Evolutionary conservation across 92 coral and sea anemone genomes (phyloP), one percentile per base, ranked within the genome.

Genomic region (Hydrozoanthus gracilis): DNA sequence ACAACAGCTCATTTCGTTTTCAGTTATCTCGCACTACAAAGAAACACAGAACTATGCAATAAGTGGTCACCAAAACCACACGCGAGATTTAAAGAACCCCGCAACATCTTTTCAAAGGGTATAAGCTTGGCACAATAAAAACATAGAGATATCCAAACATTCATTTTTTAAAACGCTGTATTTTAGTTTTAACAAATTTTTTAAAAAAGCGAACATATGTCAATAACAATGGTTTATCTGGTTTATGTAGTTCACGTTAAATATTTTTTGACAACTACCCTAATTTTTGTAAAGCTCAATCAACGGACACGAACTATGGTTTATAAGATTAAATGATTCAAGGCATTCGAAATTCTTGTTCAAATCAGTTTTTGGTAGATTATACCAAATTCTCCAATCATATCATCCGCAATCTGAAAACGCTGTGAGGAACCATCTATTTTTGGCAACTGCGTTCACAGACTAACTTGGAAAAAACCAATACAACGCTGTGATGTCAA

Each of bases 361-460:
- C 46, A 48, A n/a, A 65, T 6, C 51, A 80, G 18, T 17, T 9
- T 80, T 44, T 14, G 47, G 17, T 80, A 80, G 73, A 76, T 76
- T 66, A 65, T 47, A 62, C 85, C 85, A 80, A 73, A 65, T 47
- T 64, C 69, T 49, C 47, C 70, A 79, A 49, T 20, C 73, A 27
- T 17, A 14, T 79, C 64, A 62, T 80, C 60, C 48, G 74, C 52
- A 80, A 48, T 80, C 52, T 80, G 44, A 73, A 46, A 64, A 73
- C 62, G 85, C 85, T 80, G 85, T 62, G 85, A 80, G 46, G 51
- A 79, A 12, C 52, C 1, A 7, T 49, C 85, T 80, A 64, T 80
- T 80, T 65, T 64, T 65, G 69, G 73, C 62, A 60, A 71, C 79
- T 44, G 79, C 69, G 69, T 83, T 71, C 66, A 48, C 4, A 15